Evolutionary conservation across 2,797 vertebrate genomes (phyloP).

Genomic region (Acrossocheilus fasciatus): DNA sequence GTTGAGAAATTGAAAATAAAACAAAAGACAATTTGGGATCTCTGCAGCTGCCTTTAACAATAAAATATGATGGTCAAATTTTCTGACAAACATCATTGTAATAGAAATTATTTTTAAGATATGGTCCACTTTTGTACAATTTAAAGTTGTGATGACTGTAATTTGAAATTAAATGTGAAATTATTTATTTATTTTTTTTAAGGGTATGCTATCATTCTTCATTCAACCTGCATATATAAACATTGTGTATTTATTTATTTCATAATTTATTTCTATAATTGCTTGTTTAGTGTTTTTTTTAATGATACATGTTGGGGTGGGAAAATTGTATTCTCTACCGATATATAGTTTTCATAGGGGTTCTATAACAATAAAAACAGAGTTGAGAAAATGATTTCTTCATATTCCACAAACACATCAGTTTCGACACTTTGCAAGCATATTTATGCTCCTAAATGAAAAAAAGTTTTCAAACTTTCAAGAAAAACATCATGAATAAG

Average conservation of each 20-base stretch:
- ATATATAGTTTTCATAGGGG: not conserved
- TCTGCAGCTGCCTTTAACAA: not conserved
- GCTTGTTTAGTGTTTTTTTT: not conserved
- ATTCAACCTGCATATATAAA: not conserved
- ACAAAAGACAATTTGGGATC: not conserved
- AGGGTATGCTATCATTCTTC: not conserved
- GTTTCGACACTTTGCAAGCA: not conserved
- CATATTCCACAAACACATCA: not conserved
- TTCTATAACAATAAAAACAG: too few relatives aligned
- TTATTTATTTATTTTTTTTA: not conserved
- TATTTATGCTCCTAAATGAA: not conserved
- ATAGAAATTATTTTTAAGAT: not conserved
- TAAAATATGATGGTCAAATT: not conserved
- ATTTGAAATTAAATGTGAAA: not conserved
- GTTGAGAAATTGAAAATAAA: not conserved
- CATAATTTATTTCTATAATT: not conserved
- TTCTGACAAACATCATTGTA: not conserved
- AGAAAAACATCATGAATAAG: not conserved
- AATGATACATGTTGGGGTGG: not conserved
- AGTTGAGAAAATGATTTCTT: too few relatives aligned
- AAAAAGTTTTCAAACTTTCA: not conserved
- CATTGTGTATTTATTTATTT: too few relatives aligned
- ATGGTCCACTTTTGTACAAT: not conserved
- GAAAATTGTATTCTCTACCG: not conserved
- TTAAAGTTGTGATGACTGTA: not conserved